Evolutionary conservation across 2,888 invertebrate species (phyloP), one percentile per base, ranked within the genome.

Genomic region (Latheticus oryzae): DNA sequence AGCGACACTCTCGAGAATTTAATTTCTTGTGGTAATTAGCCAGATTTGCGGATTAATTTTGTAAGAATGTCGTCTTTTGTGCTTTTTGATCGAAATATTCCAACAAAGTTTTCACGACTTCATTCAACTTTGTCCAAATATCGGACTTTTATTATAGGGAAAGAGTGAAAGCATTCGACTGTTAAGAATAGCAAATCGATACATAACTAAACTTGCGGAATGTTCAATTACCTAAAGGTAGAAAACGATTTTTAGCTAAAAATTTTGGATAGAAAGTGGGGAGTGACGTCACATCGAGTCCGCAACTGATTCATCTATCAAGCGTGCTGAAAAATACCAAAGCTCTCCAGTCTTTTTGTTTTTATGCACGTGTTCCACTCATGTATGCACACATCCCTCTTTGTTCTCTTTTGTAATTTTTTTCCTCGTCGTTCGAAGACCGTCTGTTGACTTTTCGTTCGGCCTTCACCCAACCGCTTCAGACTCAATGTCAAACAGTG

Each of bases 1-100:
- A 45, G 30, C 45, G 48, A 35, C 48, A 48, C 48, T 48, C 37
- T n/a, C 15, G 37, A 26, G 45, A 45, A 32, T 45, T 45, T 45
- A 30, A 45, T 45, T 45, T 45, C 32, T 43, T 30, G 30, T 12
- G 32, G 45, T 45, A 45, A 45, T 45, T 43, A 43, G n/a, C 42
- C 42, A 28, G 42, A 43, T 43, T 43, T 45, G 32, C 23, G 32
- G 45, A 32, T 43, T 43, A 28, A 43, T 43, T 43, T 28, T 13
- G 32, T 16, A 32, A 21, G 32, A 32, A 32, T 45, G 30, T 38
- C 21, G 38, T 9, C 42, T 35, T 35, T 35, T 35, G 35, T 35
- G 7, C 7, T 3, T 9, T 7, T 4, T 9, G 33, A 7, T 33
- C 33, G 11, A 33, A 15, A 13, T 13, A 33, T 13, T 16, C 4